Conservation (phyloP, 30 jellyfish, hydroid and myxozoan genomes). For the Clytia hemisphaerica region DNA sequence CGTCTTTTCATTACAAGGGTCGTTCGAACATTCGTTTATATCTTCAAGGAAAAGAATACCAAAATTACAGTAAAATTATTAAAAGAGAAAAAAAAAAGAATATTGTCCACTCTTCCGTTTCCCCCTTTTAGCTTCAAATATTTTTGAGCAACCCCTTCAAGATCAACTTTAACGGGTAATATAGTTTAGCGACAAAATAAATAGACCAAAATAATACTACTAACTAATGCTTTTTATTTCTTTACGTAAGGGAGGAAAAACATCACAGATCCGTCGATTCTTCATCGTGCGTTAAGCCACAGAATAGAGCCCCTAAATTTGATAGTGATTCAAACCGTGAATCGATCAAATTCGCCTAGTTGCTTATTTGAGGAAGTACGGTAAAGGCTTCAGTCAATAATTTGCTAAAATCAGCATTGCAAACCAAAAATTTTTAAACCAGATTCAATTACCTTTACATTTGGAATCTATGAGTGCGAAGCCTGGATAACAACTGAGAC, state of each 20-base stretch:
- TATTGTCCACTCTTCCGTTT: neutral
- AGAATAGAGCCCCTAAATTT: too few relatives aligned
- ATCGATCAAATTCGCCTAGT: neutral
- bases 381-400: neutral
- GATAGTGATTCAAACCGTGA: too few relatives aligned
- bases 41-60: constrained; percentile 20
- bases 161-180: too few relatives aligned
- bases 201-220: too few relatives aligned
- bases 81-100: neutral
- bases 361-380: neutral
- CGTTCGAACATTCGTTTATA: constrained; percentile 63
- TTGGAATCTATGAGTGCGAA: constrained; percentile 31
- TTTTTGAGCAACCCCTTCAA: neutral
- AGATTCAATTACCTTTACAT: constrained; percentile 53
- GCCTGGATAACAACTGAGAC: constrained; percentile 63
- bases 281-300: too few relatives aligned
- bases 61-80: neutral
- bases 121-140: neutral
- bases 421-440: neutral
- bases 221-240: too few relatives aligned
- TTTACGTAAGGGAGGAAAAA: too few relatives aligned
- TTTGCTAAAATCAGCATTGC: neutral
- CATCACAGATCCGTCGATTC: too few relatives aligned
- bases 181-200: too few relatives aligned
- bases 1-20: constrained; percentile 49